Percentiles rank a stretch among this genome's conserved stretches.
Conservation (phyloP, 2,113 vertebrate species). For the Anoura caudifer region DNA sequence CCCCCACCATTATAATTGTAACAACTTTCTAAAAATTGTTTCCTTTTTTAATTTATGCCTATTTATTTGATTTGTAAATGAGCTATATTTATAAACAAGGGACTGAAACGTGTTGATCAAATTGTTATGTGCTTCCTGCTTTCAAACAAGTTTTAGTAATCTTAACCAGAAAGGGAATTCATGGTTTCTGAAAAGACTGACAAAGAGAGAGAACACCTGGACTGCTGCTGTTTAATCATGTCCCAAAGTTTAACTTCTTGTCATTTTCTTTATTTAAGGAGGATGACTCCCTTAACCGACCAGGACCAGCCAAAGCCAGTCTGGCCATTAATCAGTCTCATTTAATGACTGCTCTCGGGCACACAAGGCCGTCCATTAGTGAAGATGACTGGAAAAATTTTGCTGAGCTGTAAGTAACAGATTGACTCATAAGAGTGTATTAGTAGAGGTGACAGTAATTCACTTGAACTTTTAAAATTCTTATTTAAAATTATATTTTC, state of each 20-base stretch:
- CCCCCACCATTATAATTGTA: background rate
- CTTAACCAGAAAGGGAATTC: background rate
- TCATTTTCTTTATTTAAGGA: slow-evolving; percentile 79
- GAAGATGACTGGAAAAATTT: slow-evolving; percentile 91
- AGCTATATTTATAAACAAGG: background rate
- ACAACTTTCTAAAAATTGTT: background rate
- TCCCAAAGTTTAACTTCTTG: background rate
- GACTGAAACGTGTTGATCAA: background rate
- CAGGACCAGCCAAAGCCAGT: slow-evolving; percentile 78
- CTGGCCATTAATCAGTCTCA: slow-evolving; percentile 85
- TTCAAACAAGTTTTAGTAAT: background rate
- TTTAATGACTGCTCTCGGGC: slow-evolving; percentile 84
- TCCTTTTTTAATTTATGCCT: background rate
- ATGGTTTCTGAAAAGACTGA: background rate
- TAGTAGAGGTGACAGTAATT: background rate
- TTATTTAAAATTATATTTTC: background rate
- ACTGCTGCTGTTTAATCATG: background rate
- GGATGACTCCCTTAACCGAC: slow-evolving; percentile 74
- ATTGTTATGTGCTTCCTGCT: background rate
- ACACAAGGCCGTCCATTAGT: slow-evolving; percentile 89
- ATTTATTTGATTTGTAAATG: background rate
- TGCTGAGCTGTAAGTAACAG: slow-evolving; percentile 88
- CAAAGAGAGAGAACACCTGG: background rate
- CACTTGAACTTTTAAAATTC: background rate
- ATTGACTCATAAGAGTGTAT: background rate